Conservation (phyloP, 2,797 vertebrate genomes). For the Clarias laeviceps region DNA sequence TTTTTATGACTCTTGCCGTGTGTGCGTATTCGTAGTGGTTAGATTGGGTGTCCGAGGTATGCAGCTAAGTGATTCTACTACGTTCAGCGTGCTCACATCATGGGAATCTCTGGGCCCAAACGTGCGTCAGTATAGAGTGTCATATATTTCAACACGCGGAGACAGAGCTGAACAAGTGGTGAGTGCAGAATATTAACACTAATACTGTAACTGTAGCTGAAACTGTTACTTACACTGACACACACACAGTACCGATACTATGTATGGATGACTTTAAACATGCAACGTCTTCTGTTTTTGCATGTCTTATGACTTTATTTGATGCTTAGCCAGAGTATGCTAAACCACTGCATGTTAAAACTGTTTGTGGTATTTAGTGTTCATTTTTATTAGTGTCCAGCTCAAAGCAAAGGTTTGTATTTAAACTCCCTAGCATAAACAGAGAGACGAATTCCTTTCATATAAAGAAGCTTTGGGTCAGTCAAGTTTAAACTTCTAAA, state of each 20-base stretch:
- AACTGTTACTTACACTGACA: background rate
- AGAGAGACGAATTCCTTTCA: constrained; percentile 37
- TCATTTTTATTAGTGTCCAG: background rate
- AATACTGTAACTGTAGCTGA: background rate
- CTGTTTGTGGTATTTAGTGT: background rate
- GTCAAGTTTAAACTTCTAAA: background rate
- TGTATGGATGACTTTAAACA: background rate
- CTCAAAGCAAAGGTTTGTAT: background rate
- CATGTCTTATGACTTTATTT: background rate
- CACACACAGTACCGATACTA: background rate
- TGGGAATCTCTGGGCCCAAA: constrained; percentile 83
- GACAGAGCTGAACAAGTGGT: constrained; percentile 86
- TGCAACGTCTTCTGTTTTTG: background rate
- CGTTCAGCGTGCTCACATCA: constrained; percentile 84
- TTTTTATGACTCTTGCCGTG: background rate
- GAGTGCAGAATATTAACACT: constrained; percentile 60
- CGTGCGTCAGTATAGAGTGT: constrained; percentile 83
- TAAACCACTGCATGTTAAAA: background rate
- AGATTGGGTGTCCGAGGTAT: constrained; percentile 81
- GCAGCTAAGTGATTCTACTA: constrained; percentile 85
- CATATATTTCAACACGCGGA: constrained; percentile 80
- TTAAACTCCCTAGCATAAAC: constrained; percentile 14
- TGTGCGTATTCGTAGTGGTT: constrained; percentile 72
- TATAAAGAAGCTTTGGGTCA: background rate
- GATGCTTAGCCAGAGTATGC: background rate